phyloP scores from a whole-genome alignment of 2,113 vertebrate genomes.

The Thunnus maccoyii region DNA sequence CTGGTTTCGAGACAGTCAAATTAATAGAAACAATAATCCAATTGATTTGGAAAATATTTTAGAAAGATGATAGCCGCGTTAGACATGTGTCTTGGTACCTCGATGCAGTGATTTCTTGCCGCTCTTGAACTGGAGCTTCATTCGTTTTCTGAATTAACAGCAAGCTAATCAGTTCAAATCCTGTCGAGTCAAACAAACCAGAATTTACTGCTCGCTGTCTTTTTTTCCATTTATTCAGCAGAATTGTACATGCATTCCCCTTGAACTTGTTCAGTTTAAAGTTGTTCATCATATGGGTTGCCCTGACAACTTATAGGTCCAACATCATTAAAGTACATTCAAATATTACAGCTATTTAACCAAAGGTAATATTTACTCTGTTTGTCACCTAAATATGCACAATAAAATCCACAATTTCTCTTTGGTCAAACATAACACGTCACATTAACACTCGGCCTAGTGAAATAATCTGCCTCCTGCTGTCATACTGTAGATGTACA shows the following conservation, averaged over 20 bases:
- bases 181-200: conserved; percentile 11
- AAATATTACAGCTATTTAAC: conserved; percentile 69
- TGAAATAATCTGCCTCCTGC: conserved; percentile 67
- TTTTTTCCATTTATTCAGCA: conserved; percentile 70
- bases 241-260: conserved; percentile 70
- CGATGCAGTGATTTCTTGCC: neutral
- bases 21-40: too few relatives aligned
- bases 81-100: neutral
- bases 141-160: neutral
- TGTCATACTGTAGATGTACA: conserved; percentile 46
- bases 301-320: conserved; percentile 72
- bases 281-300: conserved; percentile 6
- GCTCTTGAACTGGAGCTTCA: neutral
- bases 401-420: conserved; percentile 71
- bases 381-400: conserved; percentile 83
- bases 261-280: conserved; percentile 15
- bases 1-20: too few relatives aligned
- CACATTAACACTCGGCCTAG: conserved; percentile 62
- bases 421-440: conserved; percentile 78
- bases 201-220: neutral
- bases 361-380: conserved; percentile 62
- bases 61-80: too few relatives aligned
- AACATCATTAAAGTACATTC: conserved; percentile 78
- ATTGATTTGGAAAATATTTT: too few relatives aligned
- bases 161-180: neutral